Conservation (phyloP, 1,140 invertebrate species). For the Panulirus ornatus region DNA sequence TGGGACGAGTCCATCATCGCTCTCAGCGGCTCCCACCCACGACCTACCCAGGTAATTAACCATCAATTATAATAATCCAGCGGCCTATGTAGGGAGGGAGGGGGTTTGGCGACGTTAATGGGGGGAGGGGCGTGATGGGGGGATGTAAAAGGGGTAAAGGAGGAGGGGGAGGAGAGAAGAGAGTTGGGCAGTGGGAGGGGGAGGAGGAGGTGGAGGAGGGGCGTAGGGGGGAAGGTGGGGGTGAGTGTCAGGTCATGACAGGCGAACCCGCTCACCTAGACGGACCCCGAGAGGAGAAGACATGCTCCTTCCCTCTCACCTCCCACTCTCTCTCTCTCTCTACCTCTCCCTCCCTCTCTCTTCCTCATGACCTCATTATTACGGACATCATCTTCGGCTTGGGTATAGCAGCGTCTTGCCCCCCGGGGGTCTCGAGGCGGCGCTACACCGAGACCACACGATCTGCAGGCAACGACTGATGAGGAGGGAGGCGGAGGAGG, state of each 20-base stretch:
- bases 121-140: not conserved
- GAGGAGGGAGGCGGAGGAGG: not conserved
- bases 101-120: too few relatives aligned
- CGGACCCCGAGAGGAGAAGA: not conserved
- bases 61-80: too few relatives aligned
- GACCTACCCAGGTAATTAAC: too few relatives aligned
- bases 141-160: not conserved
- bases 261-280: constrained; percentile 36
- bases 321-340: too few relatives aligned
- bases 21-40: too few relatives aligned
- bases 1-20: too few relatives aligned
- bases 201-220: not conserved
- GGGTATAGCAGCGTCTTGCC: constrained; percentile 4
- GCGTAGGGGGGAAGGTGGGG: not conserved
- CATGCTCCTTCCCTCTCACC: too few relatives aligned
- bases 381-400: constrained; percentile 17
- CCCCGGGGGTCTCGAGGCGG: not conserved
- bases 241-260: constrained; percentile 35
- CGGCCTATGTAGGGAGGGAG: too few relatives aligned
- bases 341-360: not conserved
- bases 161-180: not conserved
- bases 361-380: constrained; percentile 21
- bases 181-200: not conserved
- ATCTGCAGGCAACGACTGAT: not conserved
- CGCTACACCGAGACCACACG: not conserved